phyloP scores from a whole-genome alignment of 2,888 invertebrate species.

The Pseudoips prasinana region DNA sequence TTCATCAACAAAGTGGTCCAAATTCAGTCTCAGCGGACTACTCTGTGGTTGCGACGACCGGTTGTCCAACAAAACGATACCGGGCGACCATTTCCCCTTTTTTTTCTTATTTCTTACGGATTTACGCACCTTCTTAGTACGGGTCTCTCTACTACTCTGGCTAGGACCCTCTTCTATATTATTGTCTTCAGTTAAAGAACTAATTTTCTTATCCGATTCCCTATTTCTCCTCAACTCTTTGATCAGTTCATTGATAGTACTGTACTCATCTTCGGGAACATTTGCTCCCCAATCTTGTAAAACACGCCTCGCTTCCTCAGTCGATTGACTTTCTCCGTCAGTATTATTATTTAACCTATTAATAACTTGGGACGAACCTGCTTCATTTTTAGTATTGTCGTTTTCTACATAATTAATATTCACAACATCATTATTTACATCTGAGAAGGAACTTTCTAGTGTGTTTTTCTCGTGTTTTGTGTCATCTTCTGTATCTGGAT shows the following conservation, averaged over 20 bases:
- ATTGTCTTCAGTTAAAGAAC: conserved; percentile 40
- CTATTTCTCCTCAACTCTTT: conserved; percentile 59
- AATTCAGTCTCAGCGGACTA: conserved; percentile 62
- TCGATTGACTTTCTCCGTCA: conserved; percentile 48
- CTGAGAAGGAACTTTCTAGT: conserved; percentile 65
- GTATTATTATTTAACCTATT: conserved; percentile 52
- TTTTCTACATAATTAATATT: conserved; percentile 66
- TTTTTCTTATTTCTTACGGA: conserved; percentile 58
- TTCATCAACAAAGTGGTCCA: conserved; percentile 75
- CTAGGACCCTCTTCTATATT: conserved; percentile 36
- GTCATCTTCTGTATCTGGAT: conserved; percentile 45
- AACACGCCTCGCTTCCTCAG: conserved; percentile 40
- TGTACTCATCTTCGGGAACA: conserved; percentile 48
- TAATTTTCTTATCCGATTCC: conserved; percentile 47
- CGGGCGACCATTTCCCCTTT: conserved; percentile 68
- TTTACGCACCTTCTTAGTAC: conserved; percentile 55
- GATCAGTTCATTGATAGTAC: conserved; percentile 62
- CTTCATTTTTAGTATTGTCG: conserved; percentile 63
- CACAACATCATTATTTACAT: conserved; percentile 49
- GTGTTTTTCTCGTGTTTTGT: conserved; percentile 36
- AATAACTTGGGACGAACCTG: conserved; percentile 57
- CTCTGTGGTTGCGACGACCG: conserved; percentile 52
- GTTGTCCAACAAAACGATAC: conserved; percentile 67
- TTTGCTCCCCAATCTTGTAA: conserved; percentile 54
- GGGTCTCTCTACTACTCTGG: conserved; percentile 48